phyloP scores from a whole-genome alignment of 1,140 invertebrate species.

The Probaryconus sp. region DNA sequence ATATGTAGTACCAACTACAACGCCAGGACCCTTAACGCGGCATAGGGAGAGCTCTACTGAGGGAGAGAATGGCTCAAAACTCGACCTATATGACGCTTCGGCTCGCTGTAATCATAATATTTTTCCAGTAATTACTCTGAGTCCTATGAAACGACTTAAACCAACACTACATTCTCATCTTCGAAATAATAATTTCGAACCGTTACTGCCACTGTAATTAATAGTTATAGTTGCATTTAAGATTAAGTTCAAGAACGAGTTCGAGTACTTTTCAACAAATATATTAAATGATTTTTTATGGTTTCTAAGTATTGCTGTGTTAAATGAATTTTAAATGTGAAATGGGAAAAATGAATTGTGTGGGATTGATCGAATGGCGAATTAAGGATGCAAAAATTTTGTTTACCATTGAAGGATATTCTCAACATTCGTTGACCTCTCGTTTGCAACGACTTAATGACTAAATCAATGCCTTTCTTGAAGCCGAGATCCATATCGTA shows the following conservation, averaged over 20 bases:
- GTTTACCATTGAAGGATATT: no score
- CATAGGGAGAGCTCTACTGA: slow-evolving; percentile 14
- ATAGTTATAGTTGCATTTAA: no score
- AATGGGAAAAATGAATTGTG: no score
- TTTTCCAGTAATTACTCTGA: slow-evolving; percentile 67
- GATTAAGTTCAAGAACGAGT: no score
- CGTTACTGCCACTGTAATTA: no score
- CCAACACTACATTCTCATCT: slow-evolving; percentile 64
- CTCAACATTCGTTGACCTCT: slow-evolving; percentile 23
- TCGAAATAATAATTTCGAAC: slow-evolving; percentile 1
- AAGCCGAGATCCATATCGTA: slow-evolving; percentile 10
- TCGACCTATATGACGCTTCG: slow-evolving; percentile 19
- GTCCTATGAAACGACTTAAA: slow-evolving; percentile 41
- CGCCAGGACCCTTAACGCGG: slow-evolving; percentile 13
- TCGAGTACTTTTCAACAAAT: no score
- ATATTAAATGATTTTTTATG: no score
- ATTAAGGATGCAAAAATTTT: no score
- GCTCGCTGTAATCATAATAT: slow-evolving; percentile 66
- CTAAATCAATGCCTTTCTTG: slow-evolving; percentile 52
- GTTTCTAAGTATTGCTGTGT: no score
- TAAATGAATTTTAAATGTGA: no score
- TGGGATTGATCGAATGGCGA: no score
- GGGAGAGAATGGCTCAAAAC: slow-evolving; percentile 15
- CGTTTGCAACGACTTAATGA: slow-evolving; percentile 51
- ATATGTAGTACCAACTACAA: slow-evolving; percentile 39